Evolutionary conservation across 1,140 invertebrate genomes (phyloP), one percentile per base, ranked within the genome.

Genomic region (Diorhabda sublineata): DNA sequence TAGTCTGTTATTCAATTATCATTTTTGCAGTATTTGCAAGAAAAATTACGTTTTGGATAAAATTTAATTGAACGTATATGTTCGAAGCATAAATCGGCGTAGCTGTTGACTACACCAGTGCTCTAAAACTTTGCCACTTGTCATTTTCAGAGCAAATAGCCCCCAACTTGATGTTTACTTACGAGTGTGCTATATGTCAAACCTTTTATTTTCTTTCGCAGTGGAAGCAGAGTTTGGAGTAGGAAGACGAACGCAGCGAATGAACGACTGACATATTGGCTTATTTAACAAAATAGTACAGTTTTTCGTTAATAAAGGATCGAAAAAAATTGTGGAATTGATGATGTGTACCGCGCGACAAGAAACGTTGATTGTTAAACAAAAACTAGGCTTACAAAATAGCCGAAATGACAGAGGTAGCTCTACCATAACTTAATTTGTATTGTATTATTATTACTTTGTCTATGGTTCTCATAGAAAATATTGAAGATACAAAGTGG

Each of bases 141-240:
- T 62, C 61, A 62, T 62, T 44, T 62, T n/a, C 43, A 62, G 44
- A 42, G 61, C 61, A 62, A 62, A 60, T 11, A 60, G 58, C 58
- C 63, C 47, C 26, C 47, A 47, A 64, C 73, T 74, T 67, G 75
- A 75, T 77, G 77, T 79, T 78, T 79, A 74, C 77, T 78, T 77
- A 77, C 75, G 72, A 77, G 72, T 72, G 71, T 73, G 73, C 75
- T 77, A 79, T 80, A 79, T 80, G 78, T 80, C 78, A 80, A 79
- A 79, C 75, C 77, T 80, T 80, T 80, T 80, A 79, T 79, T 79
- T 79, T 79, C 76, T 75, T 78, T 78, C 75, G 58, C 68, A 73
- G 67, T 74, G 68, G 61, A 66, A 73, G 69, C 73, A 64, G 52
- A 74, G 73, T 70, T 69, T 58, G 73, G 64, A 42, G 66, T 4